Evolutionary conservation across 2,113 vertebrate species (phyloP).

Genomic region (Gulo gulo): DNA sequence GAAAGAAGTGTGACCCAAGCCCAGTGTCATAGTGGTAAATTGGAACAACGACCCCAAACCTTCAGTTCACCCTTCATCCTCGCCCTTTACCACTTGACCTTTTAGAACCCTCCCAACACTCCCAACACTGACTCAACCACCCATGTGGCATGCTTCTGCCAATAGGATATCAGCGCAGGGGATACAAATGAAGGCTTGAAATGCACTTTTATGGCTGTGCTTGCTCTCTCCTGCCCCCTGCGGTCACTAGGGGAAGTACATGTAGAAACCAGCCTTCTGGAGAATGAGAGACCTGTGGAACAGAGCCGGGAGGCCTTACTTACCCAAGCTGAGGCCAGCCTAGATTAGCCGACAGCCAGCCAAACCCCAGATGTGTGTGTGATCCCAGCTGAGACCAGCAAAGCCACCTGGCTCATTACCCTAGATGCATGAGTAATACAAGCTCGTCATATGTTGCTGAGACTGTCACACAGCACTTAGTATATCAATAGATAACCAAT

Average conservation of each 20-base stretch:
- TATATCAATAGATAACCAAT: not conserved
- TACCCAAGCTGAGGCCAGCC: not conserved
- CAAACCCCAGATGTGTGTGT: fast-evolving
- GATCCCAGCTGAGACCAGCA: not conserved
- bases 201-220: fast-evolving
- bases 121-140: not conserved
- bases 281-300: not conserved
- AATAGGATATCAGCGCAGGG: not conserved
- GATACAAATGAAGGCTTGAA: not conserved
- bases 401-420: not conserved
- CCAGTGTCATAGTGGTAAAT: not conserved
- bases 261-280: not conserved
- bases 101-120: not conserved
- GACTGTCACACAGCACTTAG: not conserved
- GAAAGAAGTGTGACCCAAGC: not conserved
- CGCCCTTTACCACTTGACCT: too few species aligned
- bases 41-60: too few species aligned
- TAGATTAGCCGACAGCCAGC: not conserved
- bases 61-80: not conserved
- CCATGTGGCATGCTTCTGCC: not conserved
- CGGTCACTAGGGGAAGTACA: not conserved
- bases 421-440: not conserved
- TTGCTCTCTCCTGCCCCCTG: not conserved
- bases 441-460: not conserved
- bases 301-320: not conserved